Percentiles rank a stretch among this genome's conserved stretches.
These are phyloP conservation scores for Mnemiopsis leidyi DNA, from an alignment of 37 sponge, comb jelly and placozoan genomes.

Conservation along the genomic window DNA sequence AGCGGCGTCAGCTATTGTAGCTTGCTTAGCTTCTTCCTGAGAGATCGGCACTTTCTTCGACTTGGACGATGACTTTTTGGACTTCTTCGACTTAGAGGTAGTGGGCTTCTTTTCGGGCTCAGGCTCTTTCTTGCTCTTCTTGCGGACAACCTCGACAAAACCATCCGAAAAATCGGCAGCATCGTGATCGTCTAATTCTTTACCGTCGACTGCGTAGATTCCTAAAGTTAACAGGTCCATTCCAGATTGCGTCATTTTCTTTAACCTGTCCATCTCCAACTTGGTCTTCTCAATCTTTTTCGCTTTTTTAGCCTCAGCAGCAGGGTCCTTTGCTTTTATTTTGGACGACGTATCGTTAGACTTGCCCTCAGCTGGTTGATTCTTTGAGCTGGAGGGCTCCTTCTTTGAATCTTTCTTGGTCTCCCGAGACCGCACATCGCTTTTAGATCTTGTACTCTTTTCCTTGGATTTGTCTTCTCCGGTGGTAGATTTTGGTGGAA, in stretches of 20 bases:
- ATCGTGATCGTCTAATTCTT: not conserved
- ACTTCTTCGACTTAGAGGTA: not conserved
- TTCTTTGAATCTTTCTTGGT: conserved; percentile 21
- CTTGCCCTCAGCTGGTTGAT: not conserved
- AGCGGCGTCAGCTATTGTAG: not conserved
- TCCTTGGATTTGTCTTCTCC: conserved; percentile 1
- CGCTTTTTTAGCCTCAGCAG: not conserved
- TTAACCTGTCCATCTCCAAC: conserved; percentile 33
- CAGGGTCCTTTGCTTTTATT: not conserved
- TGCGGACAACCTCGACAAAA: conserved; percentile 46
- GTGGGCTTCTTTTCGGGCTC: conserved; percentile 55
- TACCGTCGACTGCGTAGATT: conserved; percentile 50
- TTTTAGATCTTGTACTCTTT: not conserved
- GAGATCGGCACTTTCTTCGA: conserved; percentile 27
- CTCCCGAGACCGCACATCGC: not conserved
- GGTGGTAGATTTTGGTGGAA: not conserved
- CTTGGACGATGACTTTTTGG: not conserved
- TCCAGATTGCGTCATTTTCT: conserved; percentile 54
- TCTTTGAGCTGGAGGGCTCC: not conserved
- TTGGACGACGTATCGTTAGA: not conserved
- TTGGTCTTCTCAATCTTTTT: conserved; percentile 41
- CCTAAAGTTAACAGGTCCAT: conserved; percentile 38
- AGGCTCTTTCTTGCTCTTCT: conserved; percentile 59
- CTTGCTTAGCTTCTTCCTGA: conserved; percentile 38
- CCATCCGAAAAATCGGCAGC: not conserved